Evolutionary conservation across 2,888 invertebrate genomes (phyloP), one percentile per base, ranked within the genome.

Genomic region (Chrysopilus asiliformis): DNA sequence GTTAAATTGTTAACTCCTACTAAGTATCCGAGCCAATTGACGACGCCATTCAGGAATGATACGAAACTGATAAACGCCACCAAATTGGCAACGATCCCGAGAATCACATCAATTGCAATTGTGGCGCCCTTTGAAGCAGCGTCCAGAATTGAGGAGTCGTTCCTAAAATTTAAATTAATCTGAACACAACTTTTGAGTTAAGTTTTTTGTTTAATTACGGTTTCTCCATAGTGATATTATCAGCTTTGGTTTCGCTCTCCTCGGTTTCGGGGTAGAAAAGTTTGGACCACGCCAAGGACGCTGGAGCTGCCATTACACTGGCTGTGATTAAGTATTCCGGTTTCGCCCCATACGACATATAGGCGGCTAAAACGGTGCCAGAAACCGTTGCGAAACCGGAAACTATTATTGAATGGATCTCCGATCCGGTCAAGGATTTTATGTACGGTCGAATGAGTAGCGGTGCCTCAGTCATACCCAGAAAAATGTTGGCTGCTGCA

Each of bases 341-440:
- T 32, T 79, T 73, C 0, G 91, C 90, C 1, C 93, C 93, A 58
- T 87, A 91, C 3, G 72, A 72, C 36, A 94, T 85, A 58, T 93
- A 97, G 0, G 93, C 87, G 0, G 91, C 94, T 52, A 97, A 65
- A 2, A 94, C 89, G 1, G 89, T 80, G 71, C 86, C 89, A 25
- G 94, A 91, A 7, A 95, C 91, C 1, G 93, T 90, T 0, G 94
- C 89, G 62, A 94, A 94, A 4, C 95, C 95, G 0, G 87, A 85
- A 0, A 86, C 76, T 86, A 95, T 86, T 10, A 98, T 72, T 1
- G 93, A 79, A 57, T 94, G 91, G 0, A 97, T 61, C 65, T 97
- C 97, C 0, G 93, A 94, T 18, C 74, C 72, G 0, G 97, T 97
- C 56, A 97, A 43, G 20, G 52, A 62, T n/a, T 70, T 57, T 8